Percentiles rank a stretch among this genome's conserved stretches.
Evolutionary conservation across 2,888 invertebrate genomes (phyloP).

Genomic region (Tenthredo mesomela): DNA sequence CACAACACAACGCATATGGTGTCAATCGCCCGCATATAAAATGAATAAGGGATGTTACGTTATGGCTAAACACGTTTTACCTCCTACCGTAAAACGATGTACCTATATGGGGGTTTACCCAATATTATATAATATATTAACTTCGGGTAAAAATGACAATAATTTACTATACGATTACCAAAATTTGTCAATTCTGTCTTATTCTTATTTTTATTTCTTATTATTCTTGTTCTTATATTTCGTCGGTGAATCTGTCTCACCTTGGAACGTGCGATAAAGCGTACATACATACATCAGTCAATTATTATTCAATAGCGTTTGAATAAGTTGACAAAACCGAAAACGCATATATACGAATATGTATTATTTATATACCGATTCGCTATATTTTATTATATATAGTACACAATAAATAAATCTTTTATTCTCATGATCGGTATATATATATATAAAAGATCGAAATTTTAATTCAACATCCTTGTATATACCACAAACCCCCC

Average conservation of each 20-base stretch:
- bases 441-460: too few relatives aligned
- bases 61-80: background rate
- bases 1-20: constrained; percentile 69
- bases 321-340: constrained; percentile 38
- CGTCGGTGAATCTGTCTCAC: background rate
- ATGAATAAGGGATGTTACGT: constrained; percentile 25
- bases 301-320: constrained; percentile 30
- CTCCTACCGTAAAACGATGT: background rate
- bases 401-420: background rate
- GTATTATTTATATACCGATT: background rate
- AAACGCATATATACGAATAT: constrained; percentile 40
- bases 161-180: background rate
- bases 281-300: background rate
- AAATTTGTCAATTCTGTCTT: background rate
- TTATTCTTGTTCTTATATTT: constrained; percentile 23
- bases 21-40: constrained; percentile 74
- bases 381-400: background rate
- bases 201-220: constrained; percentile 42
- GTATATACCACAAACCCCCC: too few relatives aligned
- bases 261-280: background rate
- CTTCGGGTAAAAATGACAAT: background rate
- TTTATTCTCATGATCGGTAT: too few relatives aligned
- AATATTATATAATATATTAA: background rate
- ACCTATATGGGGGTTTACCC: constrained; percentile 52
- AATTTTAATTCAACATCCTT: too few relatives aligned